These are phyloP conservation scores for Mycetomoellerius zeteki DNA, from an alignment of 1,140 invertebrate species.

Conservation along the genomic window DNA sequence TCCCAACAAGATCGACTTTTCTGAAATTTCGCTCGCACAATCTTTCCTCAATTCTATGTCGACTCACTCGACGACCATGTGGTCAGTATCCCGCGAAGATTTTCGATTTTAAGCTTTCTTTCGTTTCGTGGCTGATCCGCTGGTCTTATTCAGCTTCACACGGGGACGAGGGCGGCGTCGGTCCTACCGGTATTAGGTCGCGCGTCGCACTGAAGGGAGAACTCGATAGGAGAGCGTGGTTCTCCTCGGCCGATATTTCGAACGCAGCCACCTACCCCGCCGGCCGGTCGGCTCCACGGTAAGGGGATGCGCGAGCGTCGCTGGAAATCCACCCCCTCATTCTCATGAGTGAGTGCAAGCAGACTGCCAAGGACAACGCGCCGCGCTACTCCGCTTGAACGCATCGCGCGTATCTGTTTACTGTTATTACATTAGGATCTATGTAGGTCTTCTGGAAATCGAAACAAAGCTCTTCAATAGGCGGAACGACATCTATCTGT, in stretches of 20 bases:
- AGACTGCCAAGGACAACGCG: slow-evolving; percentile 21
- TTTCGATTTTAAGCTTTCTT: slow-evolving; percentile 1
- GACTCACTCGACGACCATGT: background rate
- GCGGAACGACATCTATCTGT: background rate
- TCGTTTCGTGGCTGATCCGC: slow-evolving; percentile 41
- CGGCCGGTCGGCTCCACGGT: slow-evolving; percentile 19
- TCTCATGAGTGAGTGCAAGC: background rate
- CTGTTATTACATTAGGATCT: background rate
- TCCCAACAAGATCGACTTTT: background rate
- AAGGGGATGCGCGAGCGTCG: slow-evolving; percentile 51
- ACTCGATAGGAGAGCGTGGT: slow-evolving; percentile 56
- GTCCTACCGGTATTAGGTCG: slow-evolving; percentile 82
- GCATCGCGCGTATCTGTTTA: slow-evolving; percentile 9
- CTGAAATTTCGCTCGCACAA: background rate
- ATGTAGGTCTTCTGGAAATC: background rate
- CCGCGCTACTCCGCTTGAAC: background rate
- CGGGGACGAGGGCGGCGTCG: slow-evolving; percentile 81
- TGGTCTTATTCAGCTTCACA: slow-evolving; percentile 62
- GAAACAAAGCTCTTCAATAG: background rate
- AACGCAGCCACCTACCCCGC: slow-evolving; percentile 58
- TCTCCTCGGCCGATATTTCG: slow-evolving; percentile 69
- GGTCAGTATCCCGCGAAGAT: background rate
- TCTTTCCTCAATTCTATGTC: background rate
- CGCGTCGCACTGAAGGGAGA: slow-evolving; percentile 83
- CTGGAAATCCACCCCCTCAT: slow-evolving; percentile 15